Evolutionary conservation across 2,888 invertebrate species (phyloP).

Genomic region (Lagria hirta): DNA sequence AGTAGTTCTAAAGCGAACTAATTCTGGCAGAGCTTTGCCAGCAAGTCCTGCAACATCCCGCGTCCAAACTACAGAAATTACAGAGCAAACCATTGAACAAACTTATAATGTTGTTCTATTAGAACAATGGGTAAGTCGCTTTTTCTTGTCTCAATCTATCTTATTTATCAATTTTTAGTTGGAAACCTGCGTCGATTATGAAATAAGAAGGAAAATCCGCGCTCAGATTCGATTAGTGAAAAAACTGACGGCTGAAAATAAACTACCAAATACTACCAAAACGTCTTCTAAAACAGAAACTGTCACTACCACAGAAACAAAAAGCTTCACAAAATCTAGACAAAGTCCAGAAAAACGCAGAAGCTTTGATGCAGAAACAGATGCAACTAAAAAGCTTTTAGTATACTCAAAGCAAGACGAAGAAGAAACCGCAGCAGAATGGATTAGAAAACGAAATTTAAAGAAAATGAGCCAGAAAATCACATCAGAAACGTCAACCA

Average conservation of each 20-base stretch:
- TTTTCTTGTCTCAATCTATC: conserved; percentile 13
- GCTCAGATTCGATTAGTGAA: conserved; percentile 75
- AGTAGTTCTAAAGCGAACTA: conserved; percentile 64
- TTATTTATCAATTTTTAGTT: conserved; percentile 57
- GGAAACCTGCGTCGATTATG: conserved; percentile 75
- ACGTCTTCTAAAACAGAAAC: conserved; percentile 32
- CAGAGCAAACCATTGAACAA: conserved; percentile 66
- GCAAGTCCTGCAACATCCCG: conserved; percentile 54
- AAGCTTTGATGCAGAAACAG: conserved; percentile 8
- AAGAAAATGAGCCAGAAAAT: conserved; percentile 56
- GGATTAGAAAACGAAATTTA: conserved; percentile 63
- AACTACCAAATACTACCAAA: conserved; percentile 35
- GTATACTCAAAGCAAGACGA: too few species aligned
- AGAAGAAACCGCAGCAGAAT: conserved; percentile 63
- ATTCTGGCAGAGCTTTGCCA: conserved; percentile 56
- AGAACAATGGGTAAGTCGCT: conserved; percentile 66
- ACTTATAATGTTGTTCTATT: conserved; percentile 70
- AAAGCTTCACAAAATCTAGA: conserved; percentile 35
- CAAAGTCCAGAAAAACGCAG: conserved; percentile 30
- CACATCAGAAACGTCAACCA: conserved; percentile 29
- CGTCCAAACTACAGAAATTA: conserved; percentile 38
- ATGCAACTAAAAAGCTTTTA: too few species aligned
- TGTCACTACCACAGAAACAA: conserved; percentile 44
- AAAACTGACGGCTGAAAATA: conserved; percentile 57
- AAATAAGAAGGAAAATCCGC: conserved; percentile 73